These are phyloP conservation scores for Drosophila equinoxialis DNA, from an alignment of 1,140 invertebrate species.

Conservation along the genomic window DNA sequence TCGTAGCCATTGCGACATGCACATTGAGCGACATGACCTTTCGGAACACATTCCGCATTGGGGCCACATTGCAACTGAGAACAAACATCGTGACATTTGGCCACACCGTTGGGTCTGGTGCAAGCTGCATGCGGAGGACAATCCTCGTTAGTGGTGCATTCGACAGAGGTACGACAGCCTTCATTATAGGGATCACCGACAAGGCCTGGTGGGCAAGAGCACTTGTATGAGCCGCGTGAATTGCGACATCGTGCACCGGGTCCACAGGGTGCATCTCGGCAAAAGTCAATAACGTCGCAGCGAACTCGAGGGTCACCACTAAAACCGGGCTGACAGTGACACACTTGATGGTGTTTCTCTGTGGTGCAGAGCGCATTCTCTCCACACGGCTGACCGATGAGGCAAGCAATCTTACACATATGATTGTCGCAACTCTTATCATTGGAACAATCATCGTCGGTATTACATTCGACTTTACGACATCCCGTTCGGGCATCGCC, in stretches of 20 bases:
- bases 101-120: slow-evolving; percentile 86
- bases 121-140: slow-evolving; percentile 91
- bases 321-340: slow-evolving; percentile 93
- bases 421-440: slow-evolving; percentile 92
- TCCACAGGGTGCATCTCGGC: slow-evolving; percentile 91
- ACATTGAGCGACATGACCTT: slow-evolving; percentile 89
- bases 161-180: slow-evolving; percentile 90
- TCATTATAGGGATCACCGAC: slow-evolving; percentile 92
- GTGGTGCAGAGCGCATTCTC: slow-evolving; percentile 92
- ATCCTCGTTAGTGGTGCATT: slow-evolving; percentile 90
- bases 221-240: slow-evolving; percentile 91
- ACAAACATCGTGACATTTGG: slow-evolving; percentile 93
- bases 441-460: slow-evolving; percentile 88
- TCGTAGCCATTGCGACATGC: slow-evolving; percentile 90
- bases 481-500: slow-evolving; percentile 91
- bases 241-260: slow-evolving; percentile 92
- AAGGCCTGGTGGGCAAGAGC: slow-evolving; percentile 89
- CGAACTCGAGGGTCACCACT: slow-evolving; percentile 89
- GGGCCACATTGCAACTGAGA: slow-evolving; percentile 89
- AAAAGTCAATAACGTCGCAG: slow-evolving; percentile 91
- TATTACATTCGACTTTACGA: slow-evolving; percentile 89
- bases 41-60: slow-evolving; percentile 91
- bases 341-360: slow-evolving; percentile 89
- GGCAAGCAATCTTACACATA: slow-evolving; percentile 93
- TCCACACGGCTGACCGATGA: slow-evolving; percentile 91